phyloP scores from a whole-genome alignment of 23 tunicate species.

The Trididemnum clinides region DNA sequence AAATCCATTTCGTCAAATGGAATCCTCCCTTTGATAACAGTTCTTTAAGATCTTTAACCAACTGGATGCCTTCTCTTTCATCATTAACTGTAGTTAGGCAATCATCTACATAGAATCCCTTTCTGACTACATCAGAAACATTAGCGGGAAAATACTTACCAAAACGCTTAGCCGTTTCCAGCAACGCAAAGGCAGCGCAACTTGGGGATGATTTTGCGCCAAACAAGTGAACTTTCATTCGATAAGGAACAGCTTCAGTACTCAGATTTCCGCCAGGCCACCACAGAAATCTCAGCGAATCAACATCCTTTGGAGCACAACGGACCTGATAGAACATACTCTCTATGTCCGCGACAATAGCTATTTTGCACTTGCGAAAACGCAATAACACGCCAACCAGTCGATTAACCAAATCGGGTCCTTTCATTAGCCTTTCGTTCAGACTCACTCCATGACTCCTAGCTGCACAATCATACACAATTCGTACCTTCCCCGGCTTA shows the following conservation, averaged over 20 bases:
- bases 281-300: constrained; percentile 29
- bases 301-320: constrained; percentile 1
- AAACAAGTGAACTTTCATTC: constrained; percentile 30
- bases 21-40: constrained; percentile 18
- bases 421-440: constrained; percentile 15
- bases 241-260: background rate
- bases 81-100: background rate
- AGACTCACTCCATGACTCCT: background rate
- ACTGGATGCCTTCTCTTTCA: background rate
- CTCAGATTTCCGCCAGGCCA: constrained; percentile 20
- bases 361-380: constrained; percentile 30
- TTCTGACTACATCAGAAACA: background rate
- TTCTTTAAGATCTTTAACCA: background rate
- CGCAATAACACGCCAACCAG: constrained; percentile 20
- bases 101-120: constrained; percentile 42
- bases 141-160: background rate
- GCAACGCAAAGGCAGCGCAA: constrained; percentile 15
- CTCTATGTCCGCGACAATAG: constrained; percentile 15
- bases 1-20: constrained; percentile 11
- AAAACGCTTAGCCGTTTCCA: background rate
- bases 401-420: constrained; percentile 38
- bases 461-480: constrained; percentile 23
- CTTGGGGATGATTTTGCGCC: constrained; percentile 34
- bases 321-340: constrained; percentile 44
- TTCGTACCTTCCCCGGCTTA: constrained; percentile 21